A percentile compares a stretch with the other conserved stretches of the same genome.
These are phyloP conservation scores for Dipodomys stephensi DNA, from an alignment of 2,113 vertebrate species.

Conservation along the genomic window DNA sequence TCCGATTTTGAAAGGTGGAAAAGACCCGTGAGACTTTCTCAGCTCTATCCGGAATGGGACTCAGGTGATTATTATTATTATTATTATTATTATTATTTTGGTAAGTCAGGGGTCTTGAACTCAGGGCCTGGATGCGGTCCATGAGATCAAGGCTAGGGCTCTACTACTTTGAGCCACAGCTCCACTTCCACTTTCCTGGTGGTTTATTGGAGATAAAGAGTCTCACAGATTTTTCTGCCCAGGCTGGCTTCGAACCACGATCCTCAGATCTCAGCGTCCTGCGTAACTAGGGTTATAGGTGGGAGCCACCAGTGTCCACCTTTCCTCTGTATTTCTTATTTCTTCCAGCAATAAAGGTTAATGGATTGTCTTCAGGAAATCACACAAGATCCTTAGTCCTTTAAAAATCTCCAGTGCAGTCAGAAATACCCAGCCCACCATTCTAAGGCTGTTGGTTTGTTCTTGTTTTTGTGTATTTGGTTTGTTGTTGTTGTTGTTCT, in stretches of 20 bases:
- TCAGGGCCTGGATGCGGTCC: no score
- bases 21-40: neutral
- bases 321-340: neutral
- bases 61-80: neutral
- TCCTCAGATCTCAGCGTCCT: no score
- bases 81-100: no score
- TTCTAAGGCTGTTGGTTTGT: neutral
- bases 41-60: neutral
- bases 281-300: no score
- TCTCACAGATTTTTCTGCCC: no score
- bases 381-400: neutral
- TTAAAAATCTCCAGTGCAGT: neutral
- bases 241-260: no score
- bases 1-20: neutral
- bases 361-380: neutral
- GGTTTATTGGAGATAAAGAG: no score
- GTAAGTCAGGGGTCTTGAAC: no score
- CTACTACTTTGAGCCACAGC: no score
- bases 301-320: neutral
- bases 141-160: no score
- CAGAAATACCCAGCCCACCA: neutral
- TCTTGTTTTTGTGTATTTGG: neutral
- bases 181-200: no score
- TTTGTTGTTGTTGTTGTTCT: neutral
- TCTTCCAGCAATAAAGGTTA: neutral